A percentile compares a stretch with the other conserved stretches of the same genome.
Conservation (phyloP, 2,797 vertebrate genomes). For the Hirundo rustica region DNA sequence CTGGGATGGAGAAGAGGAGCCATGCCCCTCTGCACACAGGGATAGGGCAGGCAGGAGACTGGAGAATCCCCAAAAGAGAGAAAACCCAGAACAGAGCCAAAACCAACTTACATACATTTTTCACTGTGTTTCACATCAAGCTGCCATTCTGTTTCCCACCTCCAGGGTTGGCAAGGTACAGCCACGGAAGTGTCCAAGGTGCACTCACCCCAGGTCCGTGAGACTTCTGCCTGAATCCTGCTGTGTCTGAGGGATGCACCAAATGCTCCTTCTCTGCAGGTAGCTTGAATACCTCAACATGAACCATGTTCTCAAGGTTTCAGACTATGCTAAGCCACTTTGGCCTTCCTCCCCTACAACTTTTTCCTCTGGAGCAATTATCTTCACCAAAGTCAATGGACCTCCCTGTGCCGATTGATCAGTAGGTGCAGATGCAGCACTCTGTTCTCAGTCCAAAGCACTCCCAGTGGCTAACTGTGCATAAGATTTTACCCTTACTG, state of each 20-base stretch:
- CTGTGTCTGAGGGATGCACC: not conserved
- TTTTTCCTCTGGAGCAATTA: conserved; percentile 1
- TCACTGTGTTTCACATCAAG: not conserved
- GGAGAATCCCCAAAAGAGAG: not conserved
- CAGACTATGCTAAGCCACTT: conserved; percentile 56
- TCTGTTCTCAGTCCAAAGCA: conserved; percentile 41
- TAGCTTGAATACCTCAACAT: conserved; percentile 53
- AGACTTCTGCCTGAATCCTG: not conserved
- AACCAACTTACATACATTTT: not conserved
- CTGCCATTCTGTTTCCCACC: not conserved
- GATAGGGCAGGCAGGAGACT: not conserved
- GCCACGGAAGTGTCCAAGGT: not conserved
- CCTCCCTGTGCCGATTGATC: fast-evolving
- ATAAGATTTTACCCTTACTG: not conserved
- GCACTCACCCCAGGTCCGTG: not conserved
- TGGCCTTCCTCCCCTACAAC: conserved; percentile 18
- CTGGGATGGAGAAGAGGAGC: not conserved
- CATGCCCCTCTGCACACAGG: fast-evolving
- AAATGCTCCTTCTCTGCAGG: conserved; percentile 10
- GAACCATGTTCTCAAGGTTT: conserved; percentile 44
- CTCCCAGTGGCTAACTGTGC: conserved; percentile 13
- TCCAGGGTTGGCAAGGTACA: not conserved
- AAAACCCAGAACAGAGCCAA: not conserved
- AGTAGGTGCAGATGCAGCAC: not conserved
- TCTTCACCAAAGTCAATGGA: conserved; percentile 32